Conservation (phyloP, 2,888 invertebrate species). For the Hypena proboscidalis region DNA sequence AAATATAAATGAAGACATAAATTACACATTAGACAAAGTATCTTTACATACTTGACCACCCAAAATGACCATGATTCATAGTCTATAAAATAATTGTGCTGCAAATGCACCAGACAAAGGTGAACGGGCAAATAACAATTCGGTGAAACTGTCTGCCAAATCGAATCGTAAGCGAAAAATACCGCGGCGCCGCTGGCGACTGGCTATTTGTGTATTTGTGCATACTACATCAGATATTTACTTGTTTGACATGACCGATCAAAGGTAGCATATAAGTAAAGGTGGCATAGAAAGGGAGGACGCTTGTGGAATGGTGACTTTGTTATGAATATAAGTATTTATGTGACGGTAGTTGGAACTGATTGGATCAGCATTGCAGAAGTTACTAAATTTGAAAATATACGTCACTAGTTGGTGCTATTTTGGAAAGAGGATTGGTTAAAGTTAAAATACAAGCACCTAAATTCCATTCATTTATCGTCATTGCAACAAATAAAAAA, state of each 20-base stretch:
- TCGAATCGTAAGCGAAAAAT: constrained; percentile 43
- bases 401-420: too few species aligned
- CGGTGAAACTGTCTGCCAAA: constrained; percentile 48
- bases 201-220: constrained; percentile 50
- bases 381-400: too few species aligned
- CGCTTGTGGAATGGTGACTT: background rate
- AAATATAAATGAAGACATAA: background rate
- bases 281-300: constrained; percentile 7
- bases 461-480: too few species aligned
- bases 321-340: too few species aligned
- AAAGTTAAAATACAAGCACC: too few species aligned
- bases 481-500: too few species aligned
- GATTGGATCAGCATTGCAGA: background rate
- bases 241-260: constrained; percentile 51
- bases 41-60: constrained; percentile 5
- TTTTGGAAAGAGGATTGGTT: too few species aligned
- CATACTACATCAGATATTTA: constrained; percentile 30
- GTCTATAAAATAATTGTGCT: constrained; percentile 13
- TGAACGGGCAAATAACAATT: constrained; percentile 31
- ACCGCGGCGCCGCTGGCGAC: constrained; percentile 46
- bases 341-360: too few species aligned
- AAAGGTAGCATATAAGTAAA: constrained; percentile 28
- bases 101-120: constrained; percentile 39
- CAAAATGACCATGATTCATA: constrained; percentile 19
- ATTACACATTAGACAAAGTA: too few species aligned